Conservation (phyloP, 2,888 invertebrate genomes). For the Piscicola geometra region DNA sequence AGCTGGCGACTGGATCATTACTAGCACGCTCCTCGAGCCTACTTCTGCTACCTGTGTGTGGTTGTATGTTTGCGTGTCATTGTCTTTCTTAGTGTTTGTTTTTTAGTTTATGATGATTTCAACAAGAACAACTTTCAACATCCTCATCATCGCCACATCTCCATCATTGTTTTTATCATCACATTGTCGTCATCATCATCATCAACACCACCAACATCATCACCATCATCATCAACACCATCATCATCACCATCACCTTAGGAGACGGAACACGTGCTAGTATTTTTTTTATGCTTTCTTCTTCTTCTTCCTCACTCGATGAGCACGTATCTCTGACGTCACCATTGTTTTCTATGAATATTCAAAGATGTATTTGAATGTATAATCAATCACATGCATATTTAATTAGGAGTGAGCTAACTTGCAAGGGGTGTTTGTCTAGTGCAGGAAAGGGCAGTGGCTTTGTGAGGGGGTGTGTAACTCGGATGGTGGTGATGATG, state of each 20-base stretch:
- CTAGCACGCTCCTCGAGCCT: not conserved
- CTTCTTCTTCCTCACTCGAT: not conserved
- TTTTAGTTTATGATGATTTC: not conserved
- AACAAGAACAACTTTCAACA: not conserved
- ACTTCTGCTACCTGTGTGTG: not conserved
- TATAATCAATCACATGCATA: too few relatives aligned
- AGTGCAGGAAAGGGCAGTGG: too few relatives aligned
- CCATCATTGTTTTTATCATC: too few relatives aligned
- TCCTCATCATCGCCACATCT: slow-evolving; percentile 31
- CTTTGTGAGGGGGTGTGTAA: not conserved
- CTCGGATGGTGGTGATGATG: not conserved
- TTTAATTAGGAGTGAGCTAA: too few relatives aligned
- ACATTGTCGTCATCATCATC: too few relatives aligned
- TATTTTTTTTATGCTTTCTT: not conserved
- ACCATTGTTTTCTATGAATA: not conserved
- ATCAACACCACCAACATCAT: slow-evolving; percentile 22
- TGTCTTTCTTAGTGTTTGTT: not conserved
- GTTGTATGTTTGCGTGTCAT: too few relatives aligned
- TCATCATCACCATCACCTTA: not conserved
- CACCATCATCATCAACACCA: slow-evolving; percentile 7
- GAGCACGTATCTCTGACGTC: not conserved
- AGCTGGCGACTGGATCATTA: not conserved
- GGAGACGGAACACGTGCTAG: not conserved
- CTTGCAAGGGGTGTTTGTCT: too few relatives aligned
- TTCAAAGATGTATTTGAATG: not conserved